Conservation (phyloP, 1,140 invertebrate genomes). For the Drusus annulatus region DNA sequence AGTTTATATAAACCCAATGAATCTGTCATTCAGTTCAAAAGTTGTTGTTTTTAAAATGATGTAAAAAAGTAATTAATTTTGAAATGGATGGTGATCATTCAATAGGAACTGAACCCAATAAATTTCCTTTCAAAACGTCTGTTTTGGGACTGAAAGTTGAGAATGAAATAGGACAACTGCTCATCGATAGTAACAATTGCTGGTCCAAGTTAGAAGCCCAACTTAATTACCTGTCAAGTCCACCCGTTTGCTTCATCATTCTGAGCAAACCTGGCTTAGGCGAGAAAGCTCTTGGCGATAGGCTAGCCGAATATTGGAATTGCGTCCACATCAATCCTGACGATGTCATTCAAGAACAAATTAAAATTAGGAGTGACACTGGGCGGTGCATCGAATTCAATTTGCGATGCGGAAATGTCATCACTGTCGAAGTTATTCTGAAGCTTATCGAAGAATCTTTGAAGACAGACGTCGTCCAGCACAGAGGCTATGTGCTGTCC, state of each 20-base stretch:
- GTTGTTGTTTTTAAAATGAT: not conserved
- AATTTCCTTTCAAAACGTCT: not conserved
- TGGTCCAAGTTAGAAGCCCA: conserved; percentile 70
- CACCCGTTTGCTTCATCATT: conserved; percentile 73
- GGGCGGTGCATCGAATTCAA: conserved; percentile 72
- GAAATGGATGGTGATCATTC: conserved; percentile 1
- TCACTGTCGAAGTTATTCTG: conserved; percentile 68
- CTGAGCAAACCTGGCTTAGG: conserved; percentile 74
- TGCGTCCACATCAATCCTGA: conserved; percentile 74
- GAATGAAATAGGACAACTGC: not conserved
- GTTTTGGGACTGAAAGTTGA: conserved; percentile 1
- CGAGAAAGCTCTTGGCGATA: conserved; percentile 67
- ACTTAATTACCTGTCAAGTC: conserved; percentile 66
- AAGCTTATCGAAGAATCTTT: conserved; percentile 69
- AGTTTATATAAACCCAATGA: not conserved
- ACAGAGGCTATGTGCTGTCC: conserved; percentile 74
- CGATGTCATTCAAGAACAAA: conserved; percentile 71
- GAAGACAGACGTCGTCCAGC: conserved; percentile 66
- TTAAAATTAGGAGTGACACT: conserved; percentile 66
- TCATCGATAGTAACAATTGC: conserved; percentile 23
- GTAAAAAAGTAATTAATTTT: not conserved
- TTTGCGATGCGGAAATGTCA: conserved; percentile 68
- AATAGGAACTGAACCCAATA: not conserved
- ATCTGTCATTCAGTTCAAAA: not conserved
- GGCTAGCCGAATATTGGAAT: conserved; percentile 71